phyloP scores from a whole-genome alignment of 2,888 invertebrate species.

The Physocephala rufipes region DNA sequence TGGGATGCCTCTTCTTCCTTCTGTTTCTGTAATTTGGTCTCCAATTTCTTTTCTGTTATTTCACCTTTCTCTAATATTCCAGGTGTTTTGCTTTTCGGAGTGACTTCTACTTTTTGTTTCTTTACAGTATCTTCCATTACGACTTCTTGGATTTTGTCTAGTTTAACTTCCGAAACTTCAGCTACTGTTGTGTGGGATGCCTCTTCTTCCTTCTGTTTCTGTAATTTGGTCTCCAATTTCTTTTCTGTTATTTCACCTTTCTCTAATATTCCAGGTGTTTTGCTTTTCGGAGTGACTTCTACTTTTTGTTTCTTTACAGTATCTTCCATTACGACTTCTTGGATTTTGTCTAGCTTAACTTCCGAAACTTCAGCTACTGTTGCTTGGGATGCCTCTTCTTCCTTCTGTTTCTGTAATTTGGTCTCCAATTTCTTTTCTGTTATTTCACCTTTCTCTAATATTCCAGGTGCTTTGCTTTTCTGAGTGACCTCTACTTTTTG shows the following conservation, averaged over 20 bases:
- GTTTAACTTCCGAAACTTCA: too few species aligned
- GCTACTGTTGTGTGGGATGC: too few species aligned
- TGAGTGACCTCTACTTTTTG: not conserved
- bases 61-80: not conserved
- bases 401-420: slow-evolving; percentile 40
- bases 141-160: not conserved
- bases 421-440: slow-evolving; percentile 37
- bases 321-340: not conserved
- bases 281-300: too few species aligned
- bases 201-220: slow-evolving; percentile 26
- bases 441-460: slow-evolving; percentile 17
- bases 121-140: not conserved
- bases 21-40: not conserved
- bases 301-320: too few species aligned
- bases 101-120: not conserved
- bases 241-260: not conserved
- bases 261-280: slow-evolving; percentile 14
- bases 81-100: too few species aligned
- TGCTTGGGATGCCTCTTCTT: not conserved
- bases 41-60: not conserved
- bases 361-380: not conserved
- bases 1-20: not conserved
- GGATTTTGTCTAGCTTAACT: not conserved
- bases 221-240: not conserved
- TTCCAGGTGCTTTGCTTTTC: not conserved